These are phyloP conservation scores for Callyntrura sp. DNA, from an alignment of 2,888 invertebrate species.

Conservation along the genomic window DNA sequence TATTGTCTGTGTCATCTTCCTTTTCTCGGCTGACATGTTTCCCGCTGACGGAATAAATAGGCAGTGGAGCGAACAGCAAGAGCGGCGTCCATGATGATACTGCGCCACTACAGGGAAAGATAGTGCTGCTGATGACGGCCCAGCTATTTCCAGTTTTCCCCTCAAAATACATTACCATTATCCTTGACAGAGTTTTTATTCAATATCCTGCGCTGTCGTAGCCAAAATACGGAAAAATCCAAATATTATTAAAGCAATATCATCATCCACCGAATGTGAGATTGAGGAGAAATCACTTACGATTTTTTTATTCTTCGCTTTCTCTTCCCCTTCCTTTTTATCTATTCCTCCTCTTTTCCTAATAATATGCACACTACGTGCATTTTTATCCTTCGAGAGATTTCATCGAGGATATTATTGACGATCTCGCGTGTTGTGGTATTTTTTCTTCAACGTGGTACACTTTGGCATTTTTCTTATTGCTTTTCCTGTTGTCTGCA, in stretches of 20 bases:
- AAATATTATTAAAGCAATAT: slow-evolving; percentile 11
- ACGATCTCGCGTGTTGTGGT: not conserved
- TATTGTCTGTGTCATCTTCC: too few relatives aligned
- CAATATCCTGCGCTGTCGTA: slow-evolving; percentile 39
- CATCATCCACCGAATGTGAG: not conserved
- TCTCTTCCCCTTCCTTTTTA: not conserved
- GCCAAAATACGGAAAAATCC: not conserved
- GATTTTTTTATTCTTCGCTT: not conserved
- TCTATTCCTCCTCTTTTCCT: not conserved
- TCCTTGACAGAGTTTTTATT: slow-evolving; percentile 17
- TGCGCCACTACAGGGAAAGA: not conserved
- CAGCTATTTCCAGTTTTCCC: too few relatives aligned
- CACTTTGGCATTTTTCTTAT: slow-evolving; percentile 15
- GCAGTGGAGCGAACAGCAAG: too few relatives aligned
- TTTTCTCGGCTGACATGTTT: too few relatives aligned
- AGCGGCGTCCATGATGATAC: not conserved
- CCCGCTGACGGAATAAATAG: too few relatives aligned
- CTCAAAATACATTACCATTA: not conserved
- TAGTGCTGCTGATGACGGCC: too few relatives aligned
- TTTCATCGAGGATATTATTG: too few relatives aligned
- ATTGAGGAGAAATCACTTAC: slow-evolving; percentile 16
- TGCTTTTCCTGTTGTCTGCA: not conserved
- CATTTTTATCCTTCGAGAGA: too few relatives aligned
- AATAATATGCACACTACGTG: too few relatives aligned
- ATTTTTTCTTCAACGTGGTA: not conserved